Evolutionary conservation across 2,888 invertebrate species (phyloP).

Genomic region (Rhagium mordax): DNA sequence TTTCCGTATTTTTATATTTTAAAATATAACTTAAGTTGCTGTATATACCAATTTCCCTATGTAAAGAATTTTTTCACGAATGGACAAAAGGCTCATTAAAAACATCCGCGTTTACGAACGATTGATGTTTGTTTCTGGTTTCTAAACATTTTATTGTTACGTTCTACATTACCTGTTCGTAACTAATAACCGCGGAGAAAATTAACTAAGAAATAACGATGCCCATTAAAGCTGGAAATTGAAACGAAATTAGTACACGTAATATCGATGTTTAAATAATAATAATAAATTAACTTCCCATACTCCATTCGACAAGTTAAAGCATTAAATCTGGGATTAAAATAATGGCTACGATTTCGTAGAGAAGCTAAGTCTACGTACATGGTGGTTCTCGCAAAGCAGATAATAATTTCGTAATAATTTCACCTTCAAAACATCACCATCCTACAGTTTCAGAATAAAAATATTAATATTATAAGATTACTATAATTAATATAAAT

Average conservation of each 20-base stretch:
- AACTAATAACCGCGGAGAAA: constrained; percentile 23
- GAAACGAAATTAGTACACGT: constrained; percentile 28
- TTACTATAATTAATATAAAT: background rate
- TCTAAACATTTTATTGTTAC: constrained; percentile 10
- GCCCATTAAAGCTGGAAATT: constrained; percentile 27
- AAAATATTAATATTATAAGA: background rate
- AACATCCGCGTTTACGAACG: background rate
- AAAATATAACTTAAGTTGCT: too few species aligned
- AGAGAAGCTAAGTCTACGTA: background rate
- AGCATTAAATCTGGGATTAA: constrained; percentile 20
- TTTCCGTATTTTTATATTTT: too few species aligned
- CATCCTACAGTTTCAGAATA: background rate
- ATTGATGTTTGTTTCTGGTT: background rate
- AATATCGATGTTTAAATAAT: constrained; percentile 29
- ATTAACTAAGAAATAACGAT: constrained; percentile 24
- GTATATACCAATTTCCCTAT: too few species aligned
- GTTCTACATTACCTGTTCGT: background rate
- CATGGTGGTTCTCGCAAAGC: background rate
- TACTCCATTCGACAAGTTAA: constrained; percentile 8
- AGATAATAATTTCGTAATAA: too few species aligned
- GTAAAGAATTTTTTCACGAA: too few species aligned
- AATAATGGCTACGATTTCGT: constrained; percentile 14
- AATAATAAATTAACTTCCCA: constrained; percentile 25
- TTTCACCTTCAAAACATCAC: background rate
- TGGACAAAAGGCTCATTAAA: background rate